phyloP scores from a whole-genome alignment of 2,113 vertebrate genomes.

The Myrmecophaga tridactyla region DNA sequence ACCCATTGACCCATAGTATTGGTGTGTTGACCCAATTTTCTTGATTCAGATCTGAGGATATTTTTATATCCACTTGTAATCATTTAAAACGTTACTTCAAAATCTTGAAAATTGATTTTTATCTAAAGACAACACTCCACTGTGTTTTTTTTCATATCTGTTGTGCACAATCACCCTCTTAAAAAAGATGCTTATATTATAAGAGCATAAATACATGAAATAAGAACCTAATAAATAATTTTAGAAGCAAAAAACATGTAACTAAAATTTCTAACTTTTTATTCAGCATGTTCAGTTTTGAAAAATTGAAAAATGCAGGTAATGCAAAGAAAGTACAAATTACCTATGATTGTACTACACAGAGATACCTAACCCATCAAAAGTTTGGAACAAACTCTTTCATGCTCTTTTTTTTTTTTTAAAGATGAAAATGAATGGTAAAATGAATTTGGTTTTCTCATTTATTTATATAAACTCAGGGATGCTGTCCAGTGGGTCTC shows the following conservation, averaged over 20 bases:
- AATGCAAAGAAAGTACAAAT: background rate
- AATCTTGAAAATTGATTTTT: background rate
- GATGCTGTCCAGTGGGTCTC: background rate
- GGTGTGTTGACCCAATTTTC: background rate
- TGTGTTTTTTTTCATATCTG: background rate
- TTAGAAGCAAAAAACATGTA: background rate
- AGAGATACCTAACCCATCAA: background rate
- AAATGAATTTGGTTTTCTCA: background rate
- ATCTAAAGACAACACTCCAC: background rate
- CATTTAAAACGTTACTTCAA: background rate
- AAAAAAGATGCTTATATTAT: background rate
- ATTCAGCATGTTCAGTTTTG: background rate
- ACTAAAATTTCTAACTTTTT: background rate
- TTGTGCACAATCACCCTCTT: background rate
- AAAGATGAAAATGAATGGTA: background rate
- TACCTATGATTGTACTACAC: background rate
- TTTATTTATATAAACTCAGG: background rate
- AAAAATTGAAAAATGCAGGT: conserved; percentile 19
- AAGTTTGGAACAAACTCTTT: background rate
- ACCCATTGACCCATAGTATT: too few species aligned
- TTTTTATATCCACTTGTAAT: background rate
- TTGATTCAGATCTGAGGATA: background rate
- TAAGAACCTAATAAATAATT: conserved; percentile 4
- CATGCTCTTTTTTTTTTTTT: background rate
- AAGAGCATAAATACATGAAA: background rate